Percentiles rank a stretch among this genome's conserved stretches.
phyloP scores from a whole-genome alignment of 2,888 invertebrate species.

The Ennomos quercinarius region DNA sequence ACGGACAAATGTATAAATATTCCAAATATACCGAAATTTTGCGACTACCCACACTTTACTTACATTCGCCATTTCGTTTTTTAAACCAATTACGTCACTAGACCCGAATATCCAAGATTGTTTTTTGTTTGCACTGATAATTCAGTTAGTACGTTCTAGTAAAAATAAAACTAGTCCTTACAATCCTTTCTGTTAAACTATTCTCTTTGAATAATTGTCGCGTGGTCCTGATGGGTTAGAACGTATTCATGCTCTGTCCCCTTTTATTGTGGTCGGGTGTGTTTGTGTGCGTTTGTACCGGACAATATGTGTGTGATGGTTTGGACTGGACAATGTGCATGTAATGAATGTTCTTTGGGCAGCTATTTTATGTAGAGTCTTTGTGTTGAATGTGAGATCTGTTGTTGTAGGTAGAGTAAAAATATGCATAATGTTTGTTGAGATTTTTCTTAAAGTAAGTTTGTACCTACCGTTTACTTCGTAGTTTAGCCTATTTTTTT shows the following conservation, averaged over 20 bases:
- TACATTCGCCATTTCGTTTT: constrained; percentile 16
- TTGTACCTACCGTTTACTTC: too few species aligned
- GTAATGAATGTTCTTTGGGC: constrained; percentile 9
- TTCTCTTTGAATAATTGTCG: constrained; percentile 86
- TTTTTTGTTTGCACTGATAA: constrained; percentile 26
- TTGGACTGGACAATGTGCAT: constrained; percentile 57
- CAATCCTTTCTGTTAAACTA: constrained; percentile 86
- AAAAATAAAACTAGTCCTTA: constrained; percentile 54
- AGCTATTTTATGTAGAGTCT: neutral
- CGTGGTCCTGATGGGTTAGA: constrained; percentile 84
- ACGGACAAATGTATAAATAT: constrained; percentile 82
- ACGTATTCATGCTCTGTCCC: constrained; percentile 79
- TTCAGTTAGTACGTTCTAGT: constrained; percentile 43
- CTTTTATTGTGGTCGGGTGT: constrained; percentile 70
- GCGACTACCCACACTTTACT: constrained; percentile 37
- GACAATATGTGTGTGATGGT: constrained; percentile 38
- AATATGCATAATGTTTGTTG: too few species aligned
- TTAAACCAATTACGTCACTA: constrained; percentile 41
- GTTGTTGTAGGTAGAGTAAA: too few species aligned
- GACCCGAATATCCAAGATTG: constrained; percentile 12
- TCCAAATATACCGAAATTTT: constrained; percentile 81
- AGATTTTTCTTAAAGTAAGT: too few species aligned
- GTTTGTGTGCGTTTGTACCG: constrained; percentile 9
- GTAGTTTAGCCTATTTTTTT: too few species aligned
- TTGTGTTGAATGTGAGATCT: too few species aligned